These are phyloP conservation scores for Muraenolepis orangiensis DNA, from an alignment of 2,797 vertebrate genomes.

Conservation along the genomic window DNA sequence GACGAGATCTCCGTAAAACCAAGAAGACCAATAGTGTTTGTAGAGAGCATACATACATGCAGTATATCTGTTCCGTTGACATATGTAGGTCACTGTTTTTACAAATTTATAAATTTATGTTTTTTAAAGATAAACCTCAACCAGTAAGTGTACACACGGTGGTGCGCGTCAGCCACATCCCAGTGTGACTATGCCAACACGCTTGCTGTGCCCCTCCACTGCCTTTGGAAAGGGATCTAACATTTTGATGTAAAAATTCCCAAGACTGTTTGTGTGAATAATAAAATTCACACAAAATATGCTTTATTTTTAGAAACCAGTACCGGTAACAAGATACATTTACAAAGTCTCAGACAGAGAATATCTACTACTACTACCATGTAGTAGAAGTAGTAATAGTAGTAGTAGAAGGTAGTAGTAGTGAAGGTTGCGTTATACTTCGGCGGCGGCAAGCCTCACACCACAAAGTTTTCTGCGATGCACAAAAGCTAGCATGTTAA, in stretches of 20 bases:
- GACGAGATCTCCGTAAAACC: not conserved
- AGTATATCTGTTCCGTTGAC: not conserved
- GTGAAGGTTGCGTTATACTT: too few relatives aligned
- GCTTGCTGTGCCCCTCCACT: not conserved
- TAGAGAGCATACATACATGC: not conserved
- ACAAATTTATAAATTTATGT: not conserved
- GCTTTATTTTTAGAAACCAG: not conserved
- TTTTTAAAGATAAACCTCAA: not conserved
- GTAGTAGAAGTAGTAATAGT: too few relatives aligned
- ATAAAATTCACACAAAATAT: too few relatives aligned
- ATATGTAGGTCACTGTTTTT: not conserved
- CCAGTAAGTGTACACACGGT: not conserved
- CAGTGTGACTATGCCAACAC: not conserved
- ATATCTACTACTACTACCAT: too few relatives aligned
- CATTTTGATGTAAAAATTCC: not conserved
- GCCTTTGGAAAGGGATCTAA: not conserved
- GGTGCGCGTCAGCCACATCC: too few relatives aligned
- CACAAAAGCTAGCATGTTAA: not conserved
- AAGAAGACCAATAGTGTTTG: not conserved
- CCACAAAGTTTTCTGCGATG: too few relatives aligned
- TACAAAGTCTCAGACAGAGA: not conserved
- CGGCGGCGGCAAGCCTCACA: too few relatives aligned
- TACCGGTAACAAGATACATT: not conserved
- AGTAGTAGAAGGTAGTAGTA: too few relatives aligned
- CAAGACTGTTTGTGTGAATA: not conserved